A percentile compares a stretch with the other conserved stretches of the same genome.
Evolutionary conservation across 2,797 vertebrate genomes (phyloP).

Genomic region (Pelobates cultripes): DNA sequence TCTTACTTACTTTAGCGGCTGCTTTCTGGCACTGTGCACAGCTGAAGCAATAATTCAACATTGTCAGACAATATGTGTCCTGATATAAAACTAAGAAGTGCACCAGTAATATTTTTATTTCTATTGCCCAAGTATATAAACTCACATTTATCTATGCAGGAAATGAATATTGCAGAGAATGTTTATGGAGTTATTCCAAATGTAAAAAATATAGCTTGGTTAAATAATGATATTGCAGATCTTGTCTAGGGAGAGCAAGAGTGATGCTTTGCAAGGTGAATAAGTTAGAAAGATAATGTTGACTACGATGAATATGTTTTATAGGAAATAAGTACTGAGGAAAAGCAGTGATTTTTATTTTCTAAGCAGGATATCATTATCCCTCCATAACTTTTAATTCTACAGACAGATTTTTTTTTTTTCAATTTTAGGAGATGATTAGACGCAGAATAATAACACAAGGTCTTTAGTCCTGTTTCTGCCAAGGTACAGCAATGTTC

Average conservation of each 20-base stretch:
- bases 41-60: too few species aligned
- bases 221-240: constrained; percentile 12
- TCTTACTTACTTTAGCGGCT: too few species aligned
- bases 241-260: background rate
- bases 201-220: background rate
- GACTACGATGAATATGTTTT: background rate
- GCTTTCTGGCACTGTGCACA: too few species aligned
- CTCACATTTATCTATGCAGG: background rate
- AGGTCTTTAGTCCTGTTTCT: background rate
- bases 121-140: background rate
- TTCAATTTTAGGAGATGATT: constrained; percentile 22
- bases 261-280: constrained; percentile 4
- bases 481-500: background rate
- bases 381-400: background rate
- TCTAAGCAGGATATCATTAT: constrained; percentile 6
- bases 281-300: constrained; percentile 5
- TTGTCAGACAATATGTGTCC: too few species aligned
- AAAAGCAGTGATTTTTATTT: constrained; percentile 6
- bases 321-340: constrained; percentile 4
- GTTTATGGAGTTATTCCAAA: background rate
- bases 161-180: background rate
- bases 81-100: too few species aligned
- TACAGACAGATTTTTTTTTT: background rate
- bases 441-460: constrained; percentile 3
- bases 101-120: background rate